A percentile compares a stretch with the other conserved stretches of the same genome.
Evolutionary conservation across 2,797 vertebrate genomes (phyloP).

Genomic region (Pseudocheirus occidentalis): DNA sequence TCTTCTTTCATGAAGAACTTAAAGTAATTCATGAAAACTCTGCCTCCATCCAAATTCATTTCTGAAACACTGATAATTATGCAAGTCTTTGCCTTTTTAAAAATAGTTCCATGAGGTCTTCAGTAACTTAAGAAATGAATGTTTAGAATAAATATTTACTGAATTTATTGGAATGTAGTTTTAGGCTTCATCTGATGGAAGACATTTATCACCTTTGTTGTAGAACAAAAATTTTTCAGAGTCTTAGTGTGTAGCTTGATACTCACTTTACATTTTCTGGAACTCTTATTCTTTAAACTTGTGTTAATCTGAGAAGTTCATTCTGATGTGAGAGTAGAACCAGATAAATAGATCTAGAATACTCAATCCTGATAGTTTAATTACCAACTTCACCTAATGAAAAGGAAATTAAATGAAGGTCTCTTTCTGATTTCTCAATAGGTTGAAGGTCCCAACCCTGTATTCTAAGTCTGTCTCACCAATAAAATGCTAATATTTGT

Average conservation of each 20-base stretch:
- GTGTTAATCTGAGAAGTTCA: not conserved
- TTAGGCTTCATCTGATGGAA: not conserved
- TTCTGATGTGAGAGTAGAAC: conserved; percentile 1
- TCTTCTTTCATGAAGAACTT: not conserved
- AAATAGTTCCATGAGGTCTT: not conserved
- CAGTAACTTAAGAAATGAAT: conserved; percentile 27
- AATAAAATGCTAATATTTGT: conserved; percentile 49
- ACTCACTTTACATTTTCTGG: conserved; percentile 7
- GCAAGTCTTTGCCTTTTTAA: conserved; percentile 12
- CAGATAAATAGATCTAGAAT: not conserved
- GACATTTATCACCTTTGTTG: conserved; percentile 1
- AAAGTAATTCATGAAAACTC: not conserved
- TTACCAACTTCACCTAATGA: conserved; percentile 1
- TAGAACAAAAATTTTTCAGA: not conserved
- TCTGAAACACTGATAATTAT: not conserved
- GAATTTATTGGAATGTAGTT: conserved; percentile 2
- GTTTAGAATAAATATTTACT: not conserved
- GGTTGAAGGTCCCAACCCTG: conserved; percentile 14
- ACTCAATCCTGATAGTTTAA: not conserved
- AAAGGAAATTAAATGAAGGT: not conserved
- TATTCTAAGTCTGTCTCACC: conserved; percentile 30
- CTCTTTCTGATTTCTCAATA: conserved; percentile 18
- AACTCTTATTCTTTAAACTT: conserved; percentile 8
- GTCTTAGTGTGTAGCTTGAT: not conserved
- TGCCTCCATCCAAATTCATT: not conserved